Conservation (phyloP, 2,888 invertebrate genomes). For the Sturmia bella region DNA sequence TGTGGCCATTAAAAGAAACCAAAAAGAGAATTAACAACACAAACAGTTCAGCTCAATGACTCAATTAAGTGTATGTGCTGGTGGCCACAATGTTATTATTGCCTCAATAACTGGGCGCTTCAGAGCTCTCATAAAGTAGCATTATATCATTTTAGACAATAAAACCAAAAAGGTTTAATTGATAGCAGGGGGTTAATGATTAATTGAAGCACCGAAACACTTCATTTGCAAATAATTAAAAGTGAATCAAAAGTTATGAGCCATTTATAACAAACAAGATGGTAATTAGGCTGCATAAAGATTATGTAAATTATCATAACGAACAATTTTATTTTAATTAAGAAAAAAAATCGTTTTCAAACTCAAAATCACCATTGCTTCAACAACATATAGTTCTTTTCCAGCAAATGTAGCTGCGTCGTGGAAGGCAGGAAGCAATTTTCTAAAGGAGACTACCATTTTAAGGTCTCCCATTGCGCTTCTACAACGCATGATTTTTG, state of each 20-base stretch:
- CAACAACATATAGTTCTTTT: background rate
- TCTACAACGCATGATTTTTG: too few relatives aligned
- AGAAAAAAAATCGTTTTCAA: conserved; percentile 22
- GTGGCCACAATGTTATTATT: conserved; percentile 42
- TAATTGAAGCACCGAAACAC: conserved; percentile 39
- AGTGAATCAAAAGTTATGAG: background rate
- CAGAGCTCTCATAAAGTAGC: background rate
- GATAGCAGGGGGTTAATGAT: conserved; percentile 47
- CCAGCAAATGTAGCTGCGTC: too few relatives aligned
- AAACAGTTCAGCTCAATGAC: conserved; percentile 37
- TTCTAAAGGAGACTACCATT: too few relatives aligned
- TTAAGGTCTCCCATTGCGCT: too few relatives aligned
- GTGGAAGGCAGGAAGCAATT: too few relatives aligned
- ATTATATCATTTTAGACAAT: conserved; percentile 33
- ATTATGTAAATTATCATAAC: conserved; percentile 33
- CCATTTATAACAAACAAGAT: background rate
- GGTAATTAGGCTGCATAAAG: conserved; percentile 9
- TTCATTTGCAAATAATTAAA: conserved; percentile 57
- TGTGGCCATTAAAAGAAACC: conserved; percentile 41
- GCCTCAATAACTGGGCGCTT: background rate
- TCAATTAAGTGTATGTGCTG: conserved; percentile 49
- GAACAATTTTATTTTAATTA: background rate
- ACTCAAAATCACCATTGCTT: background rate
- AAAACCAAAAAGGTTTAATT: conserved; percentile 62
- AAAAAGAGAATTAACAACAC: background rate